Base-by-base conservation (phyloP, 1,140 invertebrate genomes). In the Drosophila teissieri region DNA sequence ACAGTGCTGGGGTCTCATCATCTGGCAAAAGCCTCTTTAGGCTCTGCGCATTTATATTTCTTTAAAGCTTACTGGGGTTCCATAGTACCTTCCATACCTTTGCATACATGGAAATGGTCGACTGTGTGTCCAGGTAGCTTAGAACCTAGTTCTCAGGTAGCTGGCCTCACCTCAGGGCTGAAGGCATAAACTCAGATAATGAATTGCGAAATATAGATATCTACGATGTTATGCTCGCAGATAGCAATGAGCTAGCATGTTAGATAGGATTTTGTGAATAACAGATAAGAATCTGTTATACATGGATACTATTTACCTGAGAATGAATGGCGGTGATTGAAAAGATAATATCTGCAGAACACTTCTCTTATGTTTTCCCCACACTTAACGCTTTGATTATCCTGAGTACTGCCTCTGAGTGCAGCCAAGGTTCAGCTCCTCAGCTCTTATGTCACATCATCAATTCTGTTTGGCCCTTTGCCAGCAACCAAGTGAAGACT, bases 31-130 rank as follows among this genome's bases (percentile, higher is more conserved):
- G 73, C 73, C 73, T 83, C 79, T 86, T 80, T 74, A 67, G 68
- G 52, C 81, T 63, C 60, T 52, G 73, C 62, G 64, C 77, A 61
- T 31, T 68, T 68, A 64, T 67, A 67, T 67, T 53, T 78, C 51
- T 86, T 85, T 85, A 81, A 85, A 85, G 82, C 81, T 81, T 78
- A 73, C 36, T 5, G 45, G 55, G n/a, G 22, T n/a, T n/a, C n/a
- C n/a, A n/a, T n/a, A n/a, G n/a, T n/a, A n/a, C n/a, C n/a, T n/a
- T n/a, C n/a, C n/a, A n/a, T n/a, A 52, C 15, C 46, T 73, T 74
- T 48, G 73, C 68, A 67, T 80, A 64, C 8, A 65, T 40, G 64
- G n/a, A 36, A 39, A 27, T 63, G 34, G 58, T 46, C 19, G 40
- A 7, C 40, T n/a, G 44, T 14, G 19, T 46, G 17, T 37, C 4